phyloP scores from a whole-genome alignment of 2,888 invertebrate genomes.

The Nephrotoma appendiculata region DNA sequence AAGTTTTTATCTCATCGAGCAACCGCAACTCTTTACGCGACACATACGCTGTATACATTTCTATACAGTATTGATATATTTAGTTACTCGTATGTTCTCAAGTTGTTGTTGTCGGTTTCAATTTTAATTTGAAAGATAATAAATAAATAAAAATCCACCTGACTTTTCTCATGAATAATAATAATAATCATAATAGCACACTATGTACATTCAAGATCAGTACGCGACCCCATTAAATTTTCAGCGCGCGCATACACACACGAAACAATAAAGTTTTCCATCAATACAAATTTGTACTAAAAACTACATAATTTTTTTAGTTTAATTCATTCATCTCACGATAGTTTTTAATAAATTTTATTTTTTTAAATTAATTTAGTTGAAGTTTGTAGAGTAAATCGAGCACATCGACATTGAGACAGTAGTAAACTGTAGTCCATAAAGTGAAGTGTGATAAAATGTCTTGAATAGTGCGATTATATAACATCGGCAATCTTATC shows the following conservation, averaged over 20 bases:
- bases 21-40: background rate
- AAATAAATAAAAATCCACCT: background rate
- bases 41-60: too few relatives aligned
- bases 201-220: background rate
- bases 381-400: background rate
- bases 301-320: background rate
- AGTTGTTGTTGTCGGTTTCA: background rate
- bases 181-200: background rate
- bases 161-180: background rate
- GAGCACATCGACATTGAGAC: background rate
- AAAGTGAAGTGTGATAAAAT: background rate
- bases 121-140: background rate
- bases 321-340: background rate
- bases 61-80: too few relatives aligned
- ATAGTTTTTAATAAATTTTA: background rate
- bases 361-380: background rate
- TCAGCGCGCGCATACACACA: background rate
- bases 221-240: background rate
- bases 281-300: background rate
- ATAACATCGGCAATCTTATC: background rate
- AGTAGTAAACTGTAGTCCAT: background rate
- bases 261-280: background rate
- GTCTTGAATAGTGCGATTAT: background rate
- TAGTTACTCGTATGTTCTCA: background rate
- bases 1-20: background rate